Conservation (phyloP, 2,797 vertebrate species). For the Euthynnus affinis region DNA sequence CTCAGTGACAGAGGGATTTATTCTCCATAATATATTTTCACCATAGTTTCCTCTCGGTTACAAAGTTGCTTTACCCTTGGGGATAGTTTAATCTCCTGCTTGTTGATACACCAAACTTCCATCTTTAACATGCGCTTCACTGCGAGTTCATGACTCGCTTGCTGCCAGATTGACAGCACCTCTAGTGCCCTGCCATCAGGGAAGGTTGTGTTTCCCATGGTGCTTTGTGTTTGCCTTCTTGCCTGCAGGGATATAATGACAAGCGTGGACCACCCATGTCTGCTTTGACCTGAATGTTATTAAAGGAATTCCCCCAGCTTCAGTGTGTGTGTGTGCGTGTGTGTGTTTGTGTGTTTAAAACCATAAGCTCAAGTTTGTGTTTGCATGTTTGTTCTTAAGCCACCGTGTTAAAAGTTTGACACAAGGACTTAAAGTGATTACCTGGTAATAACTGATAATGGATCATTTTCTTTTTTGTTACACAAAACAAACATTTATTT, state of each 20-base stretch:
- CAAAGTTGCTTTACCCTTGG: slow-evolving; percentile 3
- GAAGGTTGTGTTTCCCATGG: slow-evolving; percentile 73
- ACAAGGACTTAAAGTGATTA: slow-evolving; percentile 50
- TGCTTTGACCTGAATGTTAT: slow-evolving; percentile 73
- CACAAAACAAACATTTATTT: slow-evolving; percentile 46
- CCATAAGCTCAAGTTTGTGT: slow-evolving; percentile 61
- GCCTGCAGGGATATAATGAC: slow-evolving; percentile 81
- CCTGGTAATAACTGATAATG: slow-evolving; percentile 41
- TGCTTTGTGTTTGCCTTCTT: slow-evolving; percentile 78
- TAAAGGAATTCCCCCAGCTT: slow-evolving; percentile 74
- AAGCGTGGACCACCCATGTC: slow-evolving; percentile 85
- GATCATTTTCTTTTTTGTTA: slow-evolving; percentile 23
- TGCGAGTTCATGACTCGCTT: slow-evolving; percentile 55
- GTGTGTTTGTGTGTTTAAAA: slow-evolving; percentile 33
- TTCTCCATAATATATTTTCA: slow-evolving; percentile 34
- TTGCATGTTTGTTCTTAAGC: slow-evolving; percentile 54
- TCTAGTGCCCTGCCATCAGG: slow-evolving; percentile 56
- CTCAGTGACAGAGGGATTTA: slow-evolving; percentile 50
- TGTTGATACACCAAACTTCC: slow-evolving; percentile 17
- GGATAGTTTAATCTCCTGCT: slow-evolving; percentile 29
- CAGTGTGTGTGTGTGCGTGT: slow-evolving; percentile 30
- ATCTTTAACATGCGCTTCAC: slow-evolving; percentile 51
- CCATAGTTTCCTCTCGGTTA: slow-evolving; percentile 12
- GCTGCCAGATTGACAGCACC: slow-evolving; percentile 65
- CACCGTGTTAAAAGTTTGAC: slow-evolving; percentile 46